Evolutionary conservation across 2,113 vertebrate species (phyloP).

Genomic region (Hymenochirus boettgeri): DNA sequence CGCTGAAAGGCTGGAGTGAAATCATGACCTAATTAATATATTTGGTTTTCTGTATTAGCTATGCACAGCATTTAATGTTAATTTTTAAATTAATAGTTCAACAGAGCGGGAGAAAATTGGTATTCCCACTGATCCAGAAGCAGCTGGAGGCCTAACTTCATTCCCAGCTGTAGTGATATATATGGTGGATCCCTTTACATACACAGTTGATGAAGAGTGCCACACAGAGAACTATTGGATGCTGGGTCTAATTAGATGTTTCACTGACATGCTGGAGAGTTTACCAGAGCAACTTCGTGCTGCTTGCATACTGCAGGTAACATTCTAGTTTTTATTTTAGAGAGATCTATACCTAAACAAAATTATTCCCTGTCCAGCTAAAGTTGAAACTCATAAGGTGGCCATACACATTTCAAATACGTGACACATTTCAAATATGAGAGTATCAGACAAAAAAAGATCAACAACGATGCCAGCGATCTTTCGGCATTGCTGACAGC

Average conservation of each 20-base stretch:
- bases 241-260: conserved; percentile 88
- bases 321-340: too few species aligned
- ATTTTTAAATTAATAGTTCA: conserved; percentile 54
- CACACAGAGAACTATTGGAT: conserved; percentile 83
- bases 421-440: too few species aligned
- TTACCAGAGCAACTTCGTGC: conserved; percentile 84
- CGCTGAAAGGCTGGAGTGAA: too few species aligned
- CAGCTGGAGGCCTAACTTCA: conserved; percentile 76
- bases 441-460: too few species aligned
- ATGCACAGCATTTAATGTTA: neutral
- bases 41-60: too few species aligned
- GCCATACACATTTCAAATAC: too few species aligned
- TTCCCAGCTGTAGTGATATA: conserved; percentile 91
- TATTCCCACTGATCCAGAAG: conserved; percentile 82
- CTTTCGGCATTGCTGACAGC: too few species aligned
- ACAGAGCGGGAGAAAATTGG: conserved; percentile 86
- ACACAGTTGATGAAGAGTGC: conserved; percentile 75
- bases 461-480: too few species aligned
- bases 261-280: conserved; percentile 87
- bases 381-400: too few species aligned
- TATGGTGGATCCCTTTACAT: conserved; percentile 90
- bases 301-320: conserved; percentile 91
- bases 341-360: too few species aligned
- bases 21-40: too few species aligned
- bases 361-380: too few species aligned